A percentile compares a stretch with the other conserved stretches of the same genome.
Evolutionary conservation across 2,797 vertebrate genomes (phyloP).

Genomic region (Okamejei kenojei): DNA sequence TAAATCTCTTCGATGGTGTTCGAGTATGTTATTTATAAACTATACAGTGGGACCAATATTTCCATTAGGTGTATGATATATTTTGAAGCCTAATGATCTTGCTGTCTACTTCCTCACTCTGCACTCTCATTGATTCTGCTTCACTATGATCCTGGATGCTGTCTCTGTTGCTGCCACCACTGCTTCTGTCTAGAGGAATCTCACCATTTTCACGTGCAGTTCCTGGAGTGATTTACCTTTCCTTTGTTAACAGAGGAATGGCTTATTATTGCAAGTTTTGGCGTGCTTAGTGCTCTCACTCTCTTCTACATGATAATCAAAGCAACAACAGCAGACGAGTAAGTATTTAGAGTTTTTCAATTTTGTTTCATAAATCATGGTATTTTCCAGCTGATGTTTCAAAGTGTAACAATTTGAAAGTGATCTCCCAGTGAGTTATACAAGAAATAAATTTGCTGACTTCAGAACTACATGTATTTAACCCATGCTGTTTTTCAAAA

Average conservation of each 20-base stretch:
- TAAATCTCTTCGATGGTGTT: not conserved
- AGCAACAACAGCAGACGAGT: conserved; percentile 73
- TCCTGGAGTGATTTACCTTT: conserved; percentile 77
- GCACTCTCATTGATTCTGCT: conserved; percentile 29
- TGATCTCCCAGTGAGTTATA: not conserved
- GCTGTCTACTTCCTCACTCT: not conserved
- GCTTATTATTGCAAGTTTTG: conserved; percentile 90
- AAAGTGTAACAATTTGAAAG: not conserved
- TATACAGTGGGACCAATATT: not conserved
- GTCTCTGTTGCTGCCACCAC: not conserved
- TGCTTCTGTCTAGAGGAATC: conserved; percentile 24
- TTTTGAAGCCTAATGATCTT: conserved; percentile 9
- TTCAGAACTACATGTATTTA: not conserved
- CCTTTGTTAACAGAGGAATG: conserved; percentile 90
- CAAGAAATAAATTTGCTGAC: not conserved
- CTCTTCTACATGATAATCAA: conserved; percentile 92
- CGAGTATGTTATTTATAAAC: not conserved
- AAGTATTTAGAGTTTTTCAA: conserved; percentile 57
- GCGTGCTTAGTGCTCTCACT: conserved; percentile 79
- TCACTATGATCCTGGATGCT: not conserved
- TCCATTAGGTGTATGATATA: not conserved
- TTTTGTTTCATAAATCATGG: not conserved
- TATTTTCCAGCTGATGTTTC: not conserved
- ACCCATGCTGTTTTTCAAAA: not conserved
- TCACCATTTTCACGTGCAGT: conserved; percentile 43